phyloP scores from a whole-genome alignment of 2,113 vertebrate genomes.

The Calyptomena viridis region DNA sequence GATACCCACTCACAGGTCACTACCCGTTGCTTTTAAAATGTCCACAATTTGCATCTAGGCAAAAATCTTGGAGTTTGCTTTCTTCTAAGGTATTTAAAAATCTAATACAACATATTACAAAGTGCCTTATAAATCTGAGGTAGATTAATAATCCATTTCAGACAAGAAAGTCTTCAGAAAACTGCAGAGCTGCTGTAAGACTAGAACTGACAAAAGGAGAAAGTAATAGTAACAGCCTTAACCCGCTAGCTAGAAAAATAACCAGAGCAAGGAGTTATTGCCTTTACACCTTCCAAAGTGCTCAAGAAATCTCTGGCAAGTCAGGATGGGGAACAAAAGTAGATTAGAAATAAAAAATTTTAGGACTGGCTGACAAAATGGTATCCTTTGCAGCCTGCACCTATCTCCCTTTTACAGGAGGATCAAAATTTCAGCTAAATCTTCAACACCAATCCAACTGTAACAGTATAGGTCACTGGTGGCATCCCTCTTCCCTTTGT shows the following conservation, averaged over 20 bases:
- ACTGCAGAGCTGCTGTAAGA: neutral
- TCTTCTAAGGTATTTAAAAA: neutral
- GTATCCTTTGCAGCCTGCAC: neutral
- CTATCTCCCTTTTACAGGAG: neutral
- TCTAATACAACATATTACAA: neutral
- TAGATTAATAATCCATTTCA: neutral
- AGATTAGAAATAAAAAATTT: neutral
- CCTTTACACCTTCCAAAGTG: neutral
- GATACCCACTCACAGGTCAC: neutral
- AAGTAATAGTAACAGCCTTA: neutral
- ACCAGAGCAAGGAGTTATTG: neutral
- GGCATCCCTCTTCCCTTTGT: neutral
- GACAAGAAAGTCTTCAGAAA: neutral
- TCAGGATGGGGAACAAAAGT: neutral
- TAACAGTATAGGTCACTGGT: neutral
- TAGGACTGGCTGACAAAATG: neutral
- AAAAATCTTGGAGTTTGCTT: neutral
- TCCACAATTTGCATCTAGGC: neutral
- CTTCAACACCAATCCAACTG: neutral
- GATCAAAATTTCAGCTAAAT: neutral
- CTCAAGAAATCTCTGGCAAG: neutral
- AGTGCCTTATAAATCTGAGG: neutral
- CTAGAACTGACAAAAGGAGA: neutral
- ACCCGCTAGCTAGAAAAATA: neutral
- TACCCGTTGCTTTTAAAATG: neutral